Evolutionary conservation across 1,140 invertebrate genomes (phyloP).

Genomic region (Drosophila simulans): DNA sequence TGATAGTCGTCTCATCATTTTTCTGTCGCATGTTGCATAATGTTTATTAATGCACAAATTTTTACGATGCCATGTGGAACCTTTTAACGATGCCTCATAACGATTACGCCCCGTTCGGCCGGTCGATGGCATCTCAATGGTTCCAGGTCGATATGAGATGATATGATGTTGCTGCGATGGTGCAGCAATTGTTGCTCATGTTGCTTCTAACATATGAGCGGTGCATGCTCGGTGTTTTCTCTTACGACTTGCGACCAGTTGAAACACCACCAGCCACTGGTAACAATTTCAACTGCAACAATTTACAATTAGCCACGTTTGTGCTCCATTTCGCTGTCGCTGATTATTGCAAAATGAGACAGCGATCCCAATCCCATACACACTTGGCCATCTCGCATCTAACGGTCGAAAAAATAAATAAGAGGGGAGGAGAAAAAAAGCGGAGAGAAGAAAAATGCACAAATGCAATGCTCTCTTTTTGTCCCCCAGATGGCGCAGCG

Average conservation of each 20-base stretch:
- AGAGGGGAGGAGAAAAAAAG: conserved; percentile 13
- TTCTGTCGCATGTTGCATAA: conserved; percentile 71
- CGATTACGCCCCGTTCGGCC: conserved; percentile 45
- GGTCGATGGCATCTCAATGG: conserved; percentile 51
- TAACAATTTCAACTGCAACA: conserved; percentile 82
- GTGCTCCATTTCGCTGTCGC: conserved; percentile 78
- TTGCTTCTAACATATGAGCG: not conserved
- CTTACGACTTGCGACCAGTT: conserved; percentile 32
- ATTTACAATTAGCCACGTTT: conserved; percentile 82
- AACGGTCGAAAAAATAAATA: conserved; percentile 54
- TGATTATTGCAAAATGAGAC: conserved; percentile 68
- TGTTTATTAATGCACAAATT: conserved; percentile 80
- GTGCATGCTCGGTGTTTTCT: conserved; percentile 7
- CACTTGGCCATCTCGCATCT: conserved; percentile 46
- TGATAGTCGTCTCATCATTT: conserved; percentile 50
- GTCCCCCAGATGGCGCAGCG: conserved; percentile 40
- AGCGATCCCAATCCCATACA: conserved; percentile 39
- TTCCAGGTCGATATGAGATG: conserved; percentile 14
- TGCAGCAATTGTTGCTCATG: conserved; percentile 1
- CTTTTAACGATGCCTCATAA: conserved; percentile 73
- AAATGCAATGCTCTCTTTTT: conserved; percentile 39
- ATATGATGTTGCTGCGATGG: conserved; percentile 1
- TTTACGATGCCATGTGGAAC: conserved; percentile 60
- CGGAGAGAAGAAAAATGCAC: conserved; percentile 38
- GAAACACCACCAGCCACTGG: conserved; percentile 52